These are phyloP conservation scores for Apantesis nais DNA, from an alignment of 2,888 invertebrate genomes.

Conservation along the genomic window DNA sequence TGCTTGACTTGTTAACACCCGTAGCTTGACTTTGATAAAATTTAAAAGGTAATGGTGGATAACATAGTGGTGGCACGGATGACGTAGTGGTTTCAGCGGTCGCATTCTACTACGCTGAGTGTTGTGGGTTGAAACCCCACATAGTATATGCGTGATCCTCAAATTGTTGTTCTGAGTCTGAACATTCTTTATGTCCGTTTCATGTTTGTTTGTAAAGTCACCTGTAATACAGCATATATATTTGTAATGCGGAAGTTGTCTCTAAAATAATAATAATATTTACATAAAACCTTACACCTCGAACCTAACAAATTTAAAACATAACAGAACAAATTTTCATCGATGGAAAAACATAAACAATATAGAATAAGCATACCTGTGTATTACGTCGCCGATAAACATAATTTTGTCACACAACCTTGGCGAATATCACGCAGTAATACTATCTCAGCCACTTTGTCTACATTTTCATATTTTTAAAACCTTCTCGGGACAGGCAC, in stretches of 20 bases:
- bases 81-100: too few relatives aligned
- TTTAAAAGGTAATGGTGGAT: too few relatives aligned
- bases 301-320: background rate
- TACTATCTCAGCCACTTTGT: constrained; percentile 1
- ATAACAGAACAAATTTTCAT: background rate
- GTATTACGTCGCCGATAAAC: background rate
- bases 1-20: background rate
- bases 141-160: too few relatives aligned
- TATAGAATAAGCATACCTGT: background rate
- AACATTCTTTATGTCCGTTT: too few relatives aligned
- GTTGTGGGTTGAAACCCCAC: too few relatives aligned
- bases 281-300: background rate
- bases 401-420: constrained; percentile 9
- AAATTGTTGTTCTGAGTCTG: too few relatives aligned
- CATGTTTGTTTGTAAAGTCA: too few relatives aligned
- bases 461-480: constrained; percentile 2
- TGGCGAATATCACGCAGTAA: background rate
- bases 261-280: too few relatives aligned
- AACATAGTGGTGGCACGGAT: too few relatives aligned
- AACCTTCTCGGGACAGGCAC: constrained; percentile 1
- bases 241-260: too few relatives aligned
- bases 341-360: background rate
- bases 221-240: too few relatives aligned
- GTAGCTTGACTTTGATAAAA: background rate
- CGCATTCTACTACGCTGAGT: too few relatives aligned